Base-by-base conservation (phyloP, 1,140 invertebrate species). In the Portunus trituberculatus region DNA sequence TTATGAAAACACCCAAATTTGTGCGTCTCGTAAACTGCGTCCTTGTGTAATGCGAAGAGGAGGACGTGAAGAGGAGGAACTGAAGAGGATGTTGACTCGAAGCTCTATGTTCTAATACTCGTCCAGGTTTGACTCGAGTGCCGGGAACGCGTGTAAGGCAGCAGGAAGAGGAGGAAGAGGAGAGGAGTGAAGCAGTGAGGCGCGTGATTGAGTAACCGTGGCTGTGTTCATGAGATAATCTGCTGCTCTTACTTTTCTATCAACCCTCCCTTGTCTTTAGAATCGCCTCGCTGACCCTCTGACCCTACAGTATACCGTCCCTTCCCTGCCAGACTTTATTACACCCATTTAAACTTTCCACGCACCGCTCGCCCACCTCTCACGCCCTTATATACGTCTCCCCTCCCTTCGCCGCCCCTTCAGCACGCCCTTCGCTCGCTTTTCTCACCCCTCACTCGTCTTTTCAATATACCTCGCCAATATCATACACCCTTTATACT, bases 381-480 rank as follows among this genome's bases (percentile, higher is more conserved):
- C 25, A 76, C 25, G 6, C 25, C 67, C 67, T 76, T n/a, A n/a
- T n/a, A n/a, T 76, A 76, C n/a, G 67, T 76, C 6, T n/a, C 67
- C 67, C 67, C n/a, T 25, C 67, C 20, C 67, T 76, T 76, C 67
- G 20, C 67, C 67, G 12, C 67, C 67, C 67, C 67, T 76, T 76
- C 67, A 76, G 6, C 25, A 7, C 67, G 20, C n/a, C 67, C 67
- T 76, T 76, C 67, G 12, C 67, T 76, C n/a, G 20, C 25, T 20
- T n/a, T 76, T 25, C 67, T 76, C 67, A n/a, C 67, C 67, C 67
- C 67, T n/a, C 67, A 25, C 20, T 76, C 67, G 67, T 76, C 67
- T n/a, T 76, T 76, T 76, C 67, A 76, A 76, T 76, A 76, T 76
- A 20, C 67, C 25, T 76, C 67, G 67, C 67, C 67, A n/a, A 76